phyloP scores from a whole-genome alignment of 1,140 invertebrate species.

The Cardiocondyla obscurior region DNA sequence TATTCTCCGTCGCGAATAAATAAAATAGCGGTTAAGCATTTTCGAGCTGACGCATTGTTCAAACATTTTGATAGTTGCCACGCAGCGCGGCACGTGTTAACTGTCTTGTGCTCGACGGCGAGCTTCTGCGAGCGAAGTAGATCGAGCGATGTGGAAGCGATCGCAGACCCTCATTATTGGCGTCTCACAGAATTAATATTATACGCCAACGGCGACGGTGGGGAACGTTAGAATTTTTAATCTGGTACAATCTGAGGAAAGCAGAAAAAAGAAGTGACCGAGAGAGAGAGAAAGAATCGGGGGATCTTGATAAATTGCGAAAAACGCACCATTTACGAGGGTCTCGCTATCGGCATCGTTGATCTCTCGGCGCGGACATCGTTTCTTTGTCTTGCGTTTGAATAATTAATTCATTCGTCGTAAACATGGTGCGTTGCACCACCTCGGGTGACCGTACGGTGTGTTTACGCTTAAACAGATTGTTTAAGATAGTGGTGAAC shows the following conservation, averaged over 20 bases:
- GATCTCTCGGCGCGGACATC: constrained; percentile 13
- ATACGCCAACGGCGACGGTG: background rate
- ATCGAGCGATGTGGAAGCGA: background rate
- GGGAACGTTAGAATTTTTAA: constrained; percentile 20
- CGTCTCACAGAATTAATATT: constrained; percentile 44
- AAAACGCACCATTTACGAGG: constrained; percentile 14
- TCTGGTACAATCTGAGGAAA: background rate
- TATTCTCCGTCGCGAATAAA: background rate
- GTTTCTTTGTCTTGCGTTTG: constrained; percentile 29
- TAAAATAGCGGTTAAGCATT: constrained; percentile 15
- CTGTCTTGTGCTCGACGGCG: background rate
- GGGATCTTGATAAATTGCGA: constrained; percentile 28
- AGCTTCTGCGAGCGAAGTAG: background rate
- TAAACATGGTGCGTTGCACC: background rate
- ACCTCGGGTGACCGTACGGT: background rate
- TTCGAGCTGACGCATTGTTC: background rate
- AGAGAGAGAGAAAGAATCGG: background rate
- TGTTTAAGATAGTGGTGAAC: background rate
- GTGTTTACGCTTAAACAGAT: background rate
- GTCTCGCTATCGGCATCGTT: background rate
- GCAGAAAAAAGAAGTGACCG: background rate
- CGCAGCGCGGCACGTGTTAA: background rate
- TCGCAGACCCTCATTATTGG: constrained; percentile 17
- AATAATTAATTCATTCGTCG: constrained; percentile 45
- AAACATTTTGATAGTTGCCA: constrained; percentile 34